Evolutionary conservation across 2,797 vertebrate genomes (phyloP).

Genomic region (Trachops cirrhosus): DNA sequence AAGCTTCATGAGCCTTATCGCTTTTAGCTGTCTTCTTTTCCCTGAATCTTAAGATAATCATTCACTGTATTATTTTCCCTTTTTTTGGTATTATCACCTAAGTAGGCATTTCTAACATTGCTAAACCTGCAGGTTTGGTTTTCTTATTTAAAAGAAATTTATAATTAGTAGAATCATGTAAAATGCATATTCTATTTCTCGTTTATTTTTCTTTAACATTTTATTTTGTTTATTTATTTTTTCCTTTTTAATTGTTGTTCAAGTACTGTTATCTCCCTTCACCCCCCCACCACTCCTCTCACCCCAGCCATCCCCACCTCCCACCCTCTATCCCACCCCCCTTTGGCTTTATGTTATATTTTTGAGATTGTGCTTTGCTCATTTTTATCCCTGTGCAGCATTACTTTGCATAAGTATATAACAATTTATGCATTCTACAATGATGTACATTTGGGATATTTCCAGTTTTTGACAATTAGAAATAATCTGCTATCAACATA

Average conservation of each 20-base stretch:
- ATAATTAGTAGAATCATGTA: neutral
- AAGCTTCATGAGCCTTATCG: accelerated
- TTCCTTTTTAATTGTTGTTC: too few species aligned
- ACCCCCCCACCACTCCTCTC: too few species aligned
- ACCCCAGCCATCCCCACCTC: too few species aligned
- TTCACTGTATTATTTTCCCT: neutral
- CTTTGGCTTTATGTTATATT: neutral
- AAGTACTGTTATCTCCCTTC: too few species aligned
- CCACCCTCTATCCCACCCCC: too few species aligned
- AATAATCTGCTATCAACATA: neutral
- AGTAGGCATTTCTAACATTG: neutral
- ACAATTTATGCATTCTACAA: neutral
- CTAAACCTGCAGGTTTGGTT: neutral
- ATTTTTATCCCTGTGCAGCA: neutral
- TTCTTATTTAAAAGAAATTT: neutral
- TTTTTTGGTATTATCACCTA: neutral
- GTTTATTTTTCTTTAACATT: neutral
- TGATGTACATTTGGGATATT: neutral
- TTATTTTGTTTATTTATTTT: too few species aligned
- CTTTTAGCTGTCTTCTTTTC: neutral
- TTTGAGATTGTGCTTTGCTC: neutral
- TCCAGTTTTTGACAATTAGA: neutral
- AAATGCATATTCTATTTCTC: neutral
- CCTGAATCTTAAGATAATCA: neutral
- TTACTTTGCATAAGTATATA: neutral